A percentile compares a stretch with the other conserved stretches of the same genome.
phyloP scores from a whole-genome alignment of 2,797 vertebrate species.

The Bucorvus abyssinicus region DNA sequence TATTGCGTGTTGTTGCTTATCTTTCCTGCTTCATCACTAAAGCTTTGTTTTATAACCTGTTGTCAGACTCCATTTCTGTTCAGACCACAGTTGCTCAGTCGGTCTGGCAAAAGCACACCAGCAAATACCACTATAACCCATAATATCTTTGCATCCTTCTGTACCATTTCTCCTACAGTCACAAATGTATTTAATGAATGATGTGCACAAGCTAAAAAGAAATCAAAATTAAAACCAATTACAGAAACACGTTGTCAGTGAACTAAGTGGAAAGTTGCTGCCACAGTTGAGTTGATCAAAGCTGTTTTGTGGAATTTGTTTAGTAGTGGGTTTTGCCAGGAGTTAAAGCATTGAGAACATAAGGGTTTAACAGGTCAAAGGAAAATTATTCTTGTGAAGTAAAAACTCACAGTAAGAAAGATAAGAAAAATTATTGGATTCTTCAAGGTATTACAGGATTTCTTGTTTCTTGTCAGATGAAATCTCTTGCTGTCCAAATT shows the following conservation, averaged over 20 bases:
- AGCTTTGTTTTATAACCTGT: background rate
- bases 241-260: background rate
- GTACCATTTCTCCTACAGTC: background rate
- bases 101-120: background rate
- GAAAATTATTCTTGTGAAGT: background rate
- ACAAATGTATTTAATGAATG: background rate
- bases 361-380: background rate
- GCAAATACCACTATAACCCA: accelerated
- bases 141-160: background rate
- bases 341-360: background rate
- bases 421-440: background rate
- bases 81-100: background rate
- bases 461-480: background rate
- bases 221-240: background rate
- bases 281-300: background rate
- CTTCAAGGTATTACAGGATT: background rate
- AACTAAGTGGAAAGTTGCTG: background rate
- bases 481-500: background rate
- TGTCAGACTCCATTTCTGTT: background rate
- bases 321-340: background rate
- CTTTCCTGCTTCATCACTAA: background rate
- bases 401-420: background rate
- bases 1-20: accelerated
- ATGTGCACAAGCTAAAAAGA: background rate
- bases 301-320: background rate